Conservation (phyloP, 92 coral and sea anemone species). For the Epizoanthus fatuus region DNA sequence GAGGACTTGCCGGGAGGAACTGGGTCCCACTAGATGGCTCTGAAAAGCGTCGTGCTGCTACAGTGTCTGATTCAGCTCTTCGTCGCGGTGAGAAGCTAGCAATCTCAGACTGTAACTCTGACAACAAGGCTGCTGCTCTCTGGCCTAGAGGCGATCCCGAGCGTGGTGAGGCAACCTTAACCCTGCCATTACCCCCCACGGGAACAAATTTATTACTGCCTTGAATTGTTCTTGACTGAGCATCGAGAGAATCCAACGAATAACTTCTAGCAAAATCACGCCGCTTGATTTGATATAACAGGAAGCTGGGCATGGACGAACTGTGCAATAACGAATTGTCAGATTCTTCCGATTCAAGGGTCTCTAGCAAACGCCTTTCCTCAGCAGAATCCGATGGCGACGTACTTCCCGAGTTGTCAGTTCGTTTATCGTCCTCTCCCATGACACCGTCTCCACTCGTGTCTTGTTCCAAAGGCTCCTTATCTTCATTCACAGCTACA, state of each 20-base stretch:
- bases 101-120: constrained; percentile 29
- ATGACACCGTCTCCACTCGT: background rate
- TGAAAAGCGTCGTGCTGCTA: background rate
- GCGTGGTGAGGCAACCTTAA: constrained; percentile 4
- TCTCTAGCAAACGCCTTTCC: background rate
- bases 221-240: background rate
- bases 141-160: constrained; percentile 33
- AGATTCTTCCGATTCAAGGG: background rate
- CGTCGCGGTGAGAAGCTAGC: constrained; percentile 16
- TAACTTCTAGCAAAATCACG: constrained; percentile 19
- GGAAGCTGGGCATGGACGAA: constrained; percentile 16
- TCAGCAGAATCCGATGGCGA: constrained; percentile 1
- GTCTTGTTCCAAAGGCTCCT: background rate
- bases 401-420: background rate
- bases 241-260: constrained; percentile 20
- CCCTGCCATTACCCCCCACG: background rate
- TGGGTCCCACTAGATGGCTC: background rate
- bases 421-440: background rate
- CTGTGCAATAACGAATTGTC: constrained; percentile 2
- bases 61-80: background rate
- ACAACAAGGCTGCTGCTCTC: constrained; percentile 26
- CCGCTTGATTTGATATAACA: constrained; percentile 29
- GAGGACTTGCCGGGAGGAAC: background rate
- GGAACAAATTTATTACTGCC: background rate
- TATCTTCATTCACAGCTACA: background rate